Evolutionary conservation across 2,797 vertebrate species (phyloP).

Genomic region (Nyctibius grandis): DNA sequence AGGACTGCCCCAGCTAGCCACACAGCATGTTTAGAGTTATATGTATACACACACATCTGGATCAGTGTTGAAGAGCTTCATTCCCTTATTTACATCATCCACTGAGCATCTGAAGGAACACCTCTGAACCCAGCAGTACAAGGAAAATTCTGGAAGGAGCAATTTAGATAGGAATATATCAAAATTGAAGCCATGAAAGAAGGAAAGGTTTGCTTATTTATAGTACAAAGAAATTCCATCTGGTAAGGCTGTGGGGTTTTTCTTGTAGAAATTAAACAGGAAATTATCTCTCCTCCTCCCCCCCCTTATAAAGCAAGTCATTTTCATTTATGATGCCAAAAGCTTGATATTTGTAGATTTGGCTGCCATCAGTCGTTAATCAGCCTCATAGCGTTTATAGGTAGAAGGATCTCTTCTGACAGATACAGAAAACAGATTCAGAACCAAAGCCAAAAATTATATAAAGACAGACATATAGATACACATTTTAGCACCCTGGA

Average conservation of each 20-base stretch:
- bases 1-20: background rate
- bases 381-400: conserved; percentile 34
- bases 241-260: conserved; percentile 3
- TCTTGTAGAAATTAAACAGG: conserved; percentile 37
- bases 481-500: conserved; percentile 64
- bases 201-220: conserved; percentile 1
- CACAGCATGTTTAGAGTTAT: background rate
- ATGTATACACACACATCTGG: background rate
- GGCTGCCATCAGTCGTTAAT: background rate
- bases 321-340: conserved; percentile 45
- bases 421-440: conserved; percentile 74
- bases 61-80: background rate
- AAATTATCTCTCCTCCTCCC: background rate
- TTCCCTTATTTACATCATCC: background rate
- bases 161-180: conserved; percentile 15
- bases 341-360: conserved; percentile 16
- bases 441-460: conserved; percentile 70
- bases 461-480: conserved; percentile 77
- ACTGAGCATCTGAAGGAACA: background rate
- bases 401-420: conserved; percentile 71
- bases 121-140: background rate
- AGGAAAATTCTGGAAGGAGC: conserved; percentile 8
- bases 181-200: background rate
- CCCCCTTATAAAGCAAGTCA: background rate
- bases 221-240: background rate